These are phyloP conservation scores for Isaurus tuberculatus DNA, from an alignment of 92 coral and sea anemone genomes.

Conservation along the genomic window DNA sequence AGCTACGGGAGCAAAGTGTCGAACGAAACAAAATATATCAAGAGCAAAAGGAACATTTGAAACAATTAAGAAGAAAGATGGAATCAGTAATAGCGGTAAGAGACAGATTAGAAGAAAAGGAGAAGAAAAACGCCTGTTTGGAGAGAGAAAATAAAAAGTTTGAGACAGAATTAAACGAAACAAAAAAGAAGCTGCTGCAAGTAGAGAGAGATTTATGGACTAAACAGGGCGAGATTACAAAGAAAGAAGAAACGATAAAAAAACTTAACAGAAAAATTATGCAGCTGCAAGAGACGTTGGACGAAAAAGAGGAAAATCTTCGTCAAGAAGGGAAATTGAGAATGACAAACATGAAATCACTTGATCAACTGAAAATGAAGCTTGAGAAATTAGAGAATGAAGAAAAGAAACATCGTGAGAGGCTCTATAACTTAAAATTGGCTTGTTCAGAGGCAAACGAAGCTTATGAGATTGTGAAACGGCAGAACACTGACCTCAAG, in stretches of 20 bases:
- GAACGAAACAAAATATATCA: slow-evolving; percentile 28
- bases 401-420: slow-evolving; percentile 79
- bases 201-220: slow-evolving; percentile 66
- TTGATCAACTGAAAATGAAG: slow-evolving; percentile 76
- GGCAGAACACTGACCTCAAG: slow-evolving; percentile 73
- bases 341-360: slow-evolving; percentile 85
- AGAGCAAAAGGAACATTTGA: slow-evolving; percentile 41
- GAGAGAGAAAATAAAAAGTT: slow-evolving; percentile 67
- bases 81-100: slow-evolving; percentile 51
- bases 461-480: slow-evolving; percentile 88
- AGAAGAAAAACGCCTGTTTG: slow-evolving; percentile 50
- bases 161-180: slow-evolving; percentile 61
- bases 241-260: slow-evolving; percentile 65
- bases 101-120: slow-evolving; percentile 65
- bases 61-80: slow-evolving; percentile 42
- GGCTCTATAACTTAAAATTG: slow-evolving; percentile 81
- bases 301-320: slow-evolving; percentile 68
- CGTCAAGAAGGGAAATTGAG: slow-evolving; percentile 75
- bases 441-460: slow-evolving; percentile 94
- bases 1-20: not conserved
- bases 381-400: slow-evolving; percentile 73
- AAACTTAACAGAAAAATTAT: slow-evolving; percentile 63
- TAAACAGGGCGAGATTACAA: slow-evolving; percentile 48
- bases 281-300: slow-evolving; percentile 61
- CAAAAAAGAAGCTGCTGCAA: slow-evolving; percentile 48